Evolutionary conservation across 2,888 invertebrate genomes (phyloP), one percentile per base, ranked within the genome.

Genomic region (Vanessa cardui): DNA sequence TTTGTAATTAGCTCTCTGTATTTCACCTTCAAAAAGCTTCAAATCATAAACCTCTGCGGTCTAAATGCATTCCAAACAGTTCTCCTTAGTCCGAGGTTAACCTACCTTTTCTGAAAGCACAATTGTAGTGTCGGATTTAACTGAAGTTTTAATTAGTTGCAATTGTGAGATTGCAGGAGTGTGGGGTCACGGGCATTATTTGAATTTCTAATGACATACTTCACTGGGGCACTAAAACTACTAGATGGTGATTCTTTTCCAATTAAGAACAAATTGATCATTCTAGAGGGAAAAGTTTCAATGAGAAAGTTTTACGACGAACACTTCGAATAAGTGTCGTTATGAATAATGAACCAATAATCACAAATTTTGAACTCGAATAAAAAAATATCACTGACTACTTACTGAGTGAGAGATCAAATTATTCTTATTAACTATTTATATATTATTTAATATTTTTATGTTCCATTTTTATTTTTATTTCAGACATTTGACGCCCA

Each of bases 101-200:
- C 75, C 76, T 69, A 69, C 70, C 83, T 83, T 89, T 88, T 86
- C 86, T 85, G 83, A 86, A 89, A 89, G 88, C 88, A 89, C 89
- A 90, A 90, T 89, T 87, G 85, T 85, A 86, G 85, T 86, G 87
- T 85, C 85, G 86, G 85, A 87, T 89, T 89, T 83, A 87, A 87
- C 83, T 86, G 87, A 90, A 91, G 90, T 91, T 90, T 90, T 91
- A 91, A 90, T 90, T 90, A 90, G 90, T 90, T 89, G 86, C 87
- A 88, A 89, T 88, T 88, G 87, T 86, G 84, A 70, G 85, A 88
- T 89, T 83, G 84, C 87, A 83, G 76, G 74, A 78, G 74, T 74
- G 72, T 83, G 67, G 66, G 66, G 65, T 62, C 78, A 62, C 81
- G 73, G 72, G 76, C 77, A 76, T 78, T 78, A 84, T 87, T 86